These are phyloP conservation scores for Oncorhynchus clarkii DNA, from an alignment of 2,113 vertebrate genomes.

Conservation along the genomic window DNA sequence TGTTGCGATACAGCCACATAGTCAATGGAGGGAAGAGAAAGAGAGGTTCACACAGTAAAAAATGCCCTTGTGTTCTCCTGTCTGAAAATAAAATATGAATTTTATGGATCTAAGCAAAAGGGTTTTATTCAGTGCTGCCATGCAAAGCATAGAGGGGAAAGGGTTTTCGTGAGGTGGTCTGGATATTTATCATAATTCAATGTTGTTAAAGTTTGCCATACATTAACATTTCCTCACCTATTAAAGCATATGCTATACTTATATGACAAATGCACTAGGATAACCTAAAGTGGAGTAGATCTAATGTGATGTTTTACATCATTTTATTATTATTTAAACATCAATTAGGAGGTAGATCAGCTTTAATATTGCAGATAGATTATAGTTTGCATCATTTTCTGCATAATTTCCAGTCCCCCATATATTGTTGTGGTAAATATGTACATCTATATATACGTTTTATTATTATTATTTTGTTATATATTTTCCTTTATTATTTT, in stretches of 20 bases:
- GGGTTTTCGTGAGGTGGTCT: background rate
- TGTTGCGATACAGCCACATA: conserved; percentile 72
- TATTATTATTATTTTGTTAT: too few relatives aligned
- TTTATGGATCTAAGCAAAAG: conserved; percentile 7
- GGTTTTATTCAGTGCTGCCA: background rate
- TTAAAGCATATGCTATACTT: background rate
- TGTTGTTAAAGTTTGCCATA: background rate
- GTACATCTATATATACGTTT: too few relatives aligned
- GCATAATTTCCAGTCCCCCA: too few relatives aligned
- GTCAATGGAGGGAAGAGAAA: conserved; percentile 58
- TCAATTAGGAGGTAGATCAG: too few relatives aligned
- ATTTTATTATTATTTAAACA: too few relatives aligned
- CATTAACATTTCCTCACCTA: background rate
- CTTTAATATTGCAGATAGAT: too few relatives aligned
- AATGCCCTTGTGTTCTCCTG: conserved; percentile 30
- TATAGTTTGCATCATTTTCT: too few relatives aligned
- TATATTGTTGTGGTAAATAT: too few relatives aligned
- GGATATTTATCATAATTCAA: background rate
- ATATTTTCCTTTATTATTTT: too few relatives aligned
- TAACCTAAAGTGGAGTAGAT: too few relatives aligned
- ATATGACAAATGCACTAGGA: background rate
- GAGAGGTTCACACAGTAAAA: conserved; percentile 45
- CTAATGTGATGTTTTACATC: too few relatives aligned
- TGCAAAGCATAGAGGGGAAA: background rate
- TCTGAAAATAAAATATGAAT: conserved; percentile 12